Conservation (phyloP, 2,113 vertebrate species). For the Balaeniceps rex region DNA sequence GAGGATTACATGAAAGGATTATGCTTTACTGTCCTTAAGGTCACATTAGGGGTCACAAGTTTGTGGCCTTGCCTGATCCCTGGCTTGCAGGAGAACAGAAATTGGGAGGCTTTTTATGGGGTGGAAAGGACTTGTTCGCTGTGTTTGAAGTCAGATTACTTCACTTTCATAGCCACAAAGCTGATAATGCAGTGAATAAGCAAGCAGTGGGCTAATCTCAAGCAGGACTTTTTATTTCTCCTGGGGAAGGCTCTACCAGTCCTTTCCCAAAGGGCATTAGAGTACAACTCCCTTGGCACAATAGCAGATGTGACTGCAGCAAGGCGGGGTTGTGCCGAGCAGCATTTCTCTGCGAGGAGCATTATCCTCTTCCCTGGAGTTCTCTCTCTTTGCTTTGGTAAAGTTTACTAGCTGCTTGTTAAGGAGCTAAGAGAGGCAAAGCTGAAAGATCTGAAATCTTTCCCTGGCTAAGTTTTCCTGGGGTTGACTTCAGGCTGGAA, state of each 20-base stretch:
- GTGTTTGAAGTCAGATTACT: slow-evolving; percentile 51
- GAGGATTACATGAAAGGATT: slow-evolving; percentile 60
- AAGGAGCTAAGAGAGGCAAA: slow-evolving; percentile 24
- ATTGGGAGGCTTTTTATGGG: not conserved
- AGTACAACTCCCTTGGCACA: not conserved
- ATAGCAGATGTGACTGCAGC: slow-evolving; percentile 16
- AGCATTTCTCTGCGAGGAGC: slow-evolving; percentile 2
- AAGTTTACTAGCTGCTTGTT: slow-evolving; percentile 55
- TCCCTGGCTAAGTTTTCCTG: slow-evolving; percentile 19
- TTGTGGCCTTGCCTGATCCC: slow-evolving; percentile 42
- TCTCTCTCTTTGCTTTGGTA: slow-evolving; percentile 34
- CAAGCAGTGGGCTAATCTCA: slow-evolving; percentile 19
- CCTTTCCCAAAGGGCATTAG: not conserved
- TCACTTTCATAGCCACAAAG: not conserved
- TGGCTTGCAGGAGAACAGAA: slow-evolving; percentile 18
- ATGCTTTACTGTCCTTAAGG: slow-evolving; percentile 48
- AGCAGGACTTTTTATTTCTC: not conserved
- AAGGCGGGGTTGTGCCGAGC: not conserved
- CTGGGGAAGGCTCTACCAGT: not conserved
- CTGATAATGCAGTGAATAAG: slow-evolving; percentile 31
- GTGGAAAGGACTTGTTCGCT: not conserved
- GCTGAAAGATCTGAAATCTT: slow-evolving; percentile 46
- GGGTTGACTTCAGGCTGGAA: slow-evolving; percentile 49
- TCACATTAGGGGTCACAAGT: slow-evolving; percentile 35
- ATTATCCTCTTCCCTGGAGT: slow-evolving; percentile 1